These are phyloP conservation scores for Holacanthella duospinosa DNA, from an alignment of 2,888 invertebrate genomes.

Conservation along the genomic window DNA sequence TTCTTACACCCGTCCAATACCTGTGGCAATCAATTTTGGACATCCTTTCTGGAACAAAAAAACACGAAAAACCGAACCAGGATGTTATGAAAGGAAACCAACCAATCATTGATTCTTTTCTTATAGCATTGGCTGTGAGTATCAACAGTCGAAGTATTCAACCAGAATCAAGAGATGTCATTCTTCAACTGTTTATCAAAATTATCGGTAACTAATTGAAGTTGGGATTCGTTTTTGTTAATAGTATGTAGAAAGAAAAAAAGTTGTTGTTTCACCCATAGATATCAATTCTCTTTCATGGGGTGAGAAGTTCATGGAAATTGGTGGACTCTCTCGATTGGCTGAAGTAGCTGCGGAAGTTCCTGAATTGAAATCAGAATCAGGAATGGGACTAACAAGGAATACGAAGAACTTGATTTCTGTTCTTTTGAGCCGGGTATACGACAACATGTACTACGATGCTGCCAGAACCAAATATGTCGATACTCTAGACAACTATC, in stretches of 20 bases:
- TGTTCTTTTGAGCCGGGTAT: slow-evolving; percentile 77
- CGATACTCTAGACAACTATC: slow-evolving; percentile 68
- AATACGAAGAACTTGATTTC: slow-evolving; percentile 85
- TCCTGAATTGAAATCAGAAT: slow-evolving; percentile 83
- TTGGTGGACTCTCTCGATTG: slow-evolving; percentile 52
- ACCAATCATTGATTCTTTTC: slow-evolving; percentile 67
- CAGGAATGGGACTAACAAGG: slow-evolving; percentile 75
- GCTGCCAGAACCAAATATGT: slow-evolving; percentile 61
- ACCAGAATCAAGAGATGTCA: slow-evolving; percentile 76
- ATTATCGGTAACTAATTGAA: slow-evolving; percentile 53
- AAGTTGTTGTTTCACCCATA: too few species aligned
- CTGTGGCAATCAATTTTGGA: slow-evolving; percentile 61
- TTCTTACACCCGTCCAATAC: slow-evolving; percentile 46
- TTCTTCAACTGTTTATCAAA: slow-evolving; percentile 82
- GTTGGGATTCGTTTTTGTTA: too few species aligned
- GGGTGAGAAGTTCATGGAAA: slow-evolving; percentile 74
- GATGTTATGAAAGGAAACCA: slow-evolving; percentile 60
- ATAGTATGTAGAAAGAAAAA: too few species aligned
- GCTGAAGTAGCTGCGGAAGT: slow-evolving; percentile 88
- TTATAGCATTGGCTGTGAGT: slow-evolving; percentile 70
- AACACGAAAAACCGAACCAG: slow-evolving; percentile 65
- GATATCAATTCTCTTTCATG: slow-evolving; percentile 70
- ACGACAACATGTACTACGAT: slow-evolving; percentile 95
- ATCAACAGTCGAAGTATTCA: slow-evolving; percentile 77
- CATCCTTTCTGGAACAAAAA: slow-evolving; percentile 70